A percentile compares a stretch with the other conserved stretches of the same genome.
Evolutionary conservation across 35 echinoderm and acorn worm species (phyloP).

Genomic region (Holothuria glaberrima): DNA sequence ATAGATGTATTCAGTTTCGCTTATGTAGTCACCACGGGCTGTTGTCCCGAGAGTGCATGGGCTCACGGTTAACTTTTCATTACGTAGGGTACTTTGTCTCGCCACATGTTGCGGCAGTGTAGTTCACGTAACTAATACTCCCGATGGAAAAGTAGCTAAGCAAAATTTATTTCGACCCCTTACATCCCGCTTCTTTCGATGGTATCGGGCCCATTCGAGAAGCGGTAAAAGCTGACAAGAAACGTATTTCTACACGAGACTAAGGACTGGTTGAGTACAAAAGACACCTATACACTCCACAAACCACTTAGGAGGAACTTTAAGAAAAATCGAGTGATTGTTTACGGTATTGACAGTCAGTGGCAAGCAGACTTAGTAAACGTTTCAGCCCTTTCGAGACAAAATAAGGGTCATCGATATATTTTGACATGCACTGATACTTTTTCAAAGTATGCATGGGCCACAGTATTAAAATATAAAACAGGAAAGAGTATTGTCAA

Average conservation of each 20-base stretch:
- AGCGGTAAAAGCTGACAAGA: not conserved
- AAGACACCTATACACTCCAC: too few species aligned
- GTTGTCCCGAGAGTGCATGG: too few species aligned
- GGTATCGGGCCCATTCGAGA: not conserved
- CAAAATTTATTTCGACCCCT: too few species aligned
- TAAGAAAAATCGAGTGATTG: not conserved
- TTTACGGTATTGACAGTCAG: too few species aligned
- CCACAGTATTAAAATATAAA: conserved; percentile 43
- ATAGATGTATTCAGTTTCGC: too few species aligned
- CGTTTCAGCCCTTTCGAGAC: not conserved
- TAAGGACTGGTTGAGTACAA: conserved; percentile 30
- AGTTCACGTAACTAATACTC: too few species aligned
- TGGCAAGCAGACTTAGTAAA: conserved; percentile 15
- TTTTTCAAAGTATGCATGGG: conserved; percentile 57
- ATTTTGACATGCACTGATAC: too few species aligned
- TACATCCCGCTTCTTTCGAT: too few species aligned
- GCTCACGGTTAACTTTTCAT: too few species aligned
- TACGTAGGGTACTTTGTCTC: too few species aligned
- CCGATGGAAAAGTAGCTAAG: not conserved
- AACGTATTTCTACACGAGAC: not conserved
- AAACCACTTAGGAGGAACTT: not conserved
- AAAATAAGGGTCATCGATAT: conserved; percentile 54
- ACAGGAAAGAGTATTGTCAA: not conserved
- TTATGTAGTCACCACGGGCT: too few species aligned
- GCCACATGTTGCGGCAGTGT: too few species aligned